Evolutionary conservation across 2,113 vertebrate species (phyloP).

Genomic region (Sphaerodactylus townsendi): DNA sequence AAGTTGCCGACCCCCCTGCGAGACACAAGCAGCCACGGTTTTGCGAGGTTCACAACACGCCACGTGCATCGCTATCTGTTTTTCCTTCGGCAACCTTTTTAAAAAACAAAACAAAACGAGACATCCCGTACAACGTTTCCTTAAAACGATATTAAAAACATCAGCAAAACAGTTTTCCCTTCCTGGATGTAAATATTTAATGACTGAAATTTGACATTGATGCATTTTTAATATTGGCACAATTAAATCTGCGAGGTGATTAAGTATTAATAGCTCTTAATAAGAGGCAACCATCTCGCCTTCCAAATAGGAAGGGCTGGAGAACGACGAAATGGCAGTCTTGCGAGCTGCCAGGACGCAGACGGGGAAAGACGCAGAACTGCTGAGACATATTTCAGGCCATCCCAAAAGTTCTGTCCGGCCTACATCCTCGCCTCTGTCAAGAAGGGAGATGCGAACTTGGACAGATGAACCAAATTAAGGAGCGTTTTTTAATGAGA

Average conservation of each 20-base stretch:
- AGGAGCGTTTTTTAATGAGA: not conserved
- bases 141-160: constrained; percentile 67
- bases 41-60: not conserved
- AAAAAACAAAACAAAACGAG: not conserved
- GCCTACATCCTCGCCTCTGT: accelerated
- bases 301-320: constrained; percentile 42
- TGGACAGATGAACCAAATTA: not conserved
- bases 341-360: not conserved
- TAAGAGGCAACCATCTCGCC: constrained; percentile 68
- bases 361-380: not conserved
- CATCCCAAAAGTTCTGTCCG: not conserved
- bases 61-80: not conserved
- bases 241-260: constrained; percentile 71
- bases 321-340: not conserved
- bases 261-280: constrained; percentile 75
- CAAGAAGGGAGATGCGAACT: not conserved
- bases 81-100: not conserved
- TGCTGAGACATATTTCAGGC: not conserved
- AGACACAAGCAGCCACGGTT: not conserved
- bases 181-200: constrained; percentile 75
- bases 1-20: not conserved
- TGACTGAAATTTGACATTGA: constrained; percentile 74
- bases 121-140: constrained; percentile 56
- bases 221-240: constrained; percentile 76
- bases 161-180: constrained; percentile 73